Conservation (phyloP, 2,888 invertebrate species). For the Dasysyrphus albostriatus region DNA sequence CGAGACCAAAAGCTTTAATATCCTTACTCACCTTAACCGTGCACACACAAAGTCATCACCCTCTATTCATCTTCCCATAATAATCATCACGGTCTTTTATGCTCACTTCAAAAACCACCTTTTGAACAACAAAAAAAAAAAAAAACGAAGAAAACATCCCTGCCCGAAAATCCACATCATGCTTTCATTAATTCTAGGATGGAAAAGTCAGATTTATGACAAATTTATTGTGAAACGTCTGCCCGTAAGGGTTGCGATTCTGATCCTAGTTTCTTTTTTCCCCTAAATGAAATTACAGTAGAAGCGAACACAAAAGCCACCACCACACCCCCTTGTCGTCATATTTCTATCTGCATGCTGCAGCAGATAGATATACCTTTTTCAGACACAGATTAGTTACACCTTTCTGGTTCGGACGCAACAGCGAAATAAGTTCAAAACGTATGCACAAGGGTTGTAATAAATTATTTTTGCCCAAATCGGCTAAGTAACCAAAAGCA, state of each 20-base stretch:
- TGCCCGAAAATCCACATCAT: not conserved
- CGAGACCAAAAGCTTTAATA: slow-evolving; percentile 57
- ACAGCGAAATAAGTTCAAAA: slow-evolving; percentile 21
- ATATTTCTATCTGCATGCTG: slow-evolving; percentile 41
- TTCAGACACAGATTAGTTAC: slow-evolving; percentile 70
- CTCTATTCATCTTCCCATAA: slow-evolving; percentile 36
- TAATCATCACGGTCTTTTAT: slow-evolving; percentile 64
- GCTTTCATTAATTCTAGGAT: slow-evolving; percentile 22
- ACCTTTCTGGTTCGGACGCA: slow-evolving; percentile 71
- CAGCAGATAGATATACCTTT: slow-evolving; percentile 56
- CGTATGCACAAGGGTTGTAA: slow-evolving; percentile 60
- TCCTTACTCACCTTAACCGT: slow-evolving; percentile 63
- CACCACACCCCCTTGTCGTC: slow-evolving; percentile 23
- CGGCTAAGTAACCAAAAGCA: slow-evolving; percentile 43
- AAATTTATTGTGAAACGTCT: slow-evolving; percentile 71
- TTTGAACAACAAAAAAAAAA: not conserved
- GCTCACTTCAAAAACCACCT: slow-evolving; percentile 68
- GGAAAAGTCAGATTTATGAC: slow-evolving; percentile 75
- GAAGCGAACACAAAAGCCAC: slow-evolving; percentile 38
- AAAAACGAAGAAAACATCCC: slow-evolving; percentile 11
- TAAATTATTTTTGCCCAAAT: slow-evolving; percentile 54
- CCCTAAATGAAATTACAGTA: slow-evolving; percentile 65
- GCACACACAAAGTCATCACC: slow-evolving; percentile 36
- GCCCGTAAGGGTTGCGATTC: slow-evolving; percentile 53
- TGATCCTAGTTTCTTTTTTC: slow-evolving; percentile 33